phyloP scores from a whole-genome alignment of 30 jellyfish, hydroid and myxozoan genomes.

The Aurelia aurita region DNA sequence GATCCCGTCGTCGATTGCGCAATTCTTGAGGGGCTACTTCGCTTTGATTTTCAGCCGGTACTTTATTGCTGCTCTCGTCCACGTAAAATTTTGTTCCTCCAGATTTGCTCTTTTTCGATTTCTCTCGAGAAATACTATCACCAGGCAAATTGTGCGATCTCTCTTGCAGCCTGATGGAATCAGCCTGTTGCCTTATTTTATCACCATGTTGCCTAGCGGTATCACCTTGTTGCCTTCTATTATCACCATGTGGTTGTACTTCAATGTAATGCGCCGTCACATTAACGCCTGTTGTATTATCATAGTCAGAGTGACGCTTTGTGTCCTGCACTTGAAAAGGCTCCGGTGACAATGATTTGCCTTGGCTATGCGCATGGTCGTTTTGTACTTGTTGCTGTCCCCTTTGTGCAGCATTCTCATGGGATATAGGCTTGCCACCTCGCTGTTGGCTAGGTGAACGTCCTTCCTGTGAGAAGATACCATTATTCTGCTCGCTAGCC shows the following conservation, averaged over 20 bases:
- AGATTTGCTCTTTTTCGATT: slow-evolving; percentile 24
- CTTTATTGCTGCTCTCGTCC: not conserved
- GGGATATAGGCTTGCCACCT: not conserved
- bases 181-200: not conserved
- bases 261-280: not conserved
- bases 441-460: not conserved
- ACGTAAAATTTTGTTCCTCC: slow-evolving; percentile 39
- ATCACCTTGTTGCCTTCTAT: not conserved
- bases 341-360: not conserved
- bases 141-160: not conserved
- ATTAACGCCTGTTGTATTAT: not conserved
- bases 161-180: not conserved
- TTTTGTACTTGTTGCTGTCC: not conserved
- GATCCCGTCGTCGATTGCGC: slow-evolving; percentile 32
- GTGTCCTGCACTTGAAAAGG: not conserved
- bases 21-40: slow-evolving; percentile 40
- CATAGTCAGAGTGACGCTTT: slow-evolving; percentile 27
- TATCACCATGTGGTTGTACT: too few species aligned
- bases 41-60: slow-evolving; percentile 1
- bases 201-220: too few species aligned
- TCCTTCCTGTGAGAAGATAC: not conserved
- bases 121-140: not conserved
- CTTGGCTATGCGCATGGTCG: not conserved
- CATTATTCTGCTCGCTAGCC: not conserved
- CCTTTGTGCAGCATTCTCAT: not conserved